A percentile compares a stretch with the other conserved stretches of the same genome.
Evolutionary conservation across 2,888 invertebrate genomes (phyloP).

Genomic region (Heliconius ethilla): DNA sequence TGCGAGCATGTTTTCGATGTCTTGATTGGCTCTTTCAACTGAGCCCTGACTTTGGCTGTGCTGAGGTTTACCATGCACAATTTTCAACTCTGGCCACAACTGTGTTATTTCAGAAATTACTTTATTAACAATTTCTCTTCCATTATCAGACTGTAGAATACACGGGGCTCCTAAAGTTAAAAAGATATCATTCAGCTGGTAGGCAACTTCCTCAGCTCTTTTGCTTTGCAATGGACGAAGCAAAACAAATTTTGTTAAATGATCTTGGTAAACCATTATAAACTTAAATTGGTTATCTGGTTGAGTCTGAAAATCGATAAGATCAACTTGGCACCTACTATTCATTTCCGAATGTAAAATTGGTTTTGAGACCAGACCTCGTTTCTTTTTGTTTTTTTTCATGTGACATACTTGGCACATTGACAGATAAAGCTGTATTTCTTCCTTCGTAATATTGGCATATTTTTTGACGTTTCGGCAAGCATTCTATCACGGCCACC

Average conservation of each 20-base stretch:
- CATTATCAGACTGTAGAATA: conserved; percentile 16
- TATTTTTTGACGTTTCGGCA: neutral
- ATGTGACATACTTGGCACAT: neutral
- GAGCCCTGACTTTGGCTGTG: conserved; percentile 54
- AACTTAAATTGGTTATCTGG: conserved; percentile 27
- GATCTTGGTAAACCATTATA: conserved; percentile 34
- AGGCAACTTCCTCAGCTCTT: conserved; percentile 50
- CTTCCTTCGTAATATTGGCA: neutral
- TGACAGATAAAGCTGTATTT: neutral
- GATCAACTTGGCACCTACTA: conserved; percentile 35
- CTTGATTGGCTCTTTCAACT: conserved; percentile 58
- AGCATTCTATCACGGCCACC: neutral
- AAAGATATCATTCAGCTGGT: conserved; percentile 14
- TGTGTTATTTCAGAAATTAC: neutral
- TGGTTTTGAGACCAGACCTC: neutral
- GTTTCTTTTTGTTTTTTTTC: neutral
- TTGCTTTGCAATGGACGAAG: conserved; percentile 17
- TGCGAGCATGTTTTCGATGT: conserved; percentile 59
- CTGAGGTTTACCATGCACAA: conserved; percentile 54
- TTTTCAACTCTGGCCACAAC: neutral
- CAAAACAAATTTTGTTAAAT: conserved; percentile 29
- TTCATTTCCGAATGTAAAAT: conserved; percentile 21
- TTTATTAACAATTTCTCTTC: conserved; percentile 13
- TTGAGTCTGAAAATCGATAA: conserved; percentile 34
- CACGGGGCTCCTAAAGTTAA: conserved; percentile 14